phyloP scores from a whole-genome alignment of 2,888 invertebrate genomes.

The Drosophila basisetae region DNA sequence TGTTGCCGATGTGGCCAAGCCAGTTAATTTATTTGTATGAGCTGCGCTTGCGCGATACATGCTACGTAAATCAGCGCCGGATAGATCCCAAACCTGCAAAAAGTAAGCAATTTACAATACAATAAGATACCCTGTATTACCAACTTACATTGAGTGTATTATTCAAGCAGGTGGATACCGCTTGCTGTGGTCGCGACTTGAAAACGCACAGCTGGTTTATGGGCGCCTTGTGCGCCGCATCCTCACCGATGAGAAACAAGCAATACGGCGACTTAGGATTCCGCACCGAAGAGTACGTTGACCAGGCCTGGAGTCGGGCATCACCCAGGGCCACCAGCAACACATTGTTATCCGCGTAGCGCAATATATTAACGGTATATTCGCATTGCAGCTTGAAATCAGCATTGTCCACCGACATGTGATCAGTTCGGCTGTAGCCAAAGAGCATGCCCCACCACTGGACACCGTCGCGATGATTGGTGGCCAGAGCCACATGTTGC shows the following conservation, averaged over 20 bases:
- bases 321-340: conserved; percentile 79
- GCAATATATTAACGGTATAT: conserved; percentile 78
- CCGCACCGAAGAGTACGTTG: conserved; percentile 82
- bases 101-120: neutral
- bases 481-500: conserved; percentile 73
- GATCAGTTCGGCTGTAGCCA: conserved; percentile 76
- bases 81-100: conserved; percentile 83
- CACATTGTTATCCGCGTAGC: conserved; percentile 78
- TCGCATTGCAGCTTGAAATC: conserved; percentile 77
- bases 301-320: conserved; percentile 83
- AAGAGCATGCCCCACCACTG: conserved; percentile 83
- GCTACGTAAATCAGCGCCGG: conserved; percentile 76
- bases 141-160: conserved; percentile 79
- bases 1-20: conserved; percentile 46
- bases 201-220: conserved; percentile 79
- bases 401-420: conserved; percentile 61
- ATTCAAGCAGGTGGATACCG: conserved; percentile 79
- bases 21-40: conserved; percentile 59
- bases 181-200: conserved; percentile 65
- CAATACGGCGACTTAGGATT: conserved; percentile 74
- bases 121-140: too few relatives aligned
- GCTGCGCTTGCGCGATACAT: conserved; percentile 48
- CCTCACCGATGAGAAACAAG: conserved; percentile 81
- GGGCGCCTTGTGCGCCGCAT: conserved; percentile 78
- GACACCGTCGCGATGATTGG: conserved; percentile 80